These are phyloP conservation scores for Festucalex cinctus DNA, from an alignment of 2,113 vertebrate species.

Conservation along the genomic window DNA sequence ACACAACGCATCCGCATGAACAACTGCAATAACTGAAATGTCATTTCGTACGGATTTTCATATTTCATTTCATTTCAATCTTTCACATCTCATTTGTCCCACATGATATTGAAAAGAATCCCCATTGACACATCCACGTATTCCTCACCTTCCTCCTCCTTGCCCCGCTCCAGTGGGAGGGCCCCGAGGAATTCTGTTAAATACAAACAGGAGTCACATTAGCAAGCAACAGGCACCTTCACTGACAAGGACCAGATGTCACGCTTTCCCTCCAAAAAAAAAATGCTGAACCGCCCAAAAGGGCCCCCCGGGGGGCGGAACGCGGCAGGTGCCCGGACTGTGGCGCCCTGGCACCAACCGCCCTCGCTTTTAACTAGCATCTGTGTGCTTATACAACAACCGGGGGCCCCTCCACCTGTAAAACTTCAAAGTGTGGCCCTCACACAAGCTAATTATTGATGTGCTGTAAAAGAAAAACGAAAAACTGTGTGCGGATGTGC, in stretches of 20 bases:
- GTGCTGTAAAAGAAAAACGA: slow-evolving; percentile 17
- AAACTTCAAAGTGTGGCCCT: slow-evolving; percentile 75
- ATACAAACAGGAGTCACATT: slow-evolving; percentile 52
- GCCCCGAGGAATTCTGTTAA: slow-evolving; percentile 75
- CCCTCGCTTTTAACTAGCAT: slow-evolving; percentile 50
- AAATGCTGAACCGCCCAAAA: slow-evolving; percentile 57
- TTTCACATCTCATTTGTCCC: too few relatives aligned
- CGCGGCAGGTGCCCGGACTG: slow-evolving; percentile 52
- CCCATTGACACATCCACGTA: neutral
- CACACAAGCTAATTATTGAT: slow-evolving; percentile 54
- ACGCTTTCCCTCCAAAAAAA: slow-evolving; percentile 31
- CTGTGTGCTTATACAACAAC: slow-evolving; percentile 37
- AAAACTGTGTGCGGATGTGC: slow-evolving; percentile 1
- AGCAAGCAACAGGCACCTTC: slow-evolving; percentile 40
- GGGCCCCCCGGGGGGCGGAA: slow-evolving; percentile 28
- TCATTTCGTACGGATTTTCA: neutral
- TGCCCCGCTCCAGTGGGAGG: slow-evolving; percentile 63
- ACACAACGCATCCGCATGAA: neutral
- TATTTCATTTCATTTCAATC: too few relatives aligned
- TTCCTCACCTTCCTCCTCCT: slow-evolving; percentile 67
- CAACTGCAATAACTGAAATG: neutral
- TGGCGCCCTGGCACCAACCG: slow-evolving; percentile 45
- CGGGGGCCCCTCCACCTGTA: slow-evolving; percentile 59
- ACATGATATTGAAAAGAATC: too few relatives aligned
- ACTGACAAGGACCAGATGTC: slow-evolving; percentile 62